phyloP scores from a whole-genome alignment of 2,888 invertebrate species.

The Hetaerina titia region DNA sequence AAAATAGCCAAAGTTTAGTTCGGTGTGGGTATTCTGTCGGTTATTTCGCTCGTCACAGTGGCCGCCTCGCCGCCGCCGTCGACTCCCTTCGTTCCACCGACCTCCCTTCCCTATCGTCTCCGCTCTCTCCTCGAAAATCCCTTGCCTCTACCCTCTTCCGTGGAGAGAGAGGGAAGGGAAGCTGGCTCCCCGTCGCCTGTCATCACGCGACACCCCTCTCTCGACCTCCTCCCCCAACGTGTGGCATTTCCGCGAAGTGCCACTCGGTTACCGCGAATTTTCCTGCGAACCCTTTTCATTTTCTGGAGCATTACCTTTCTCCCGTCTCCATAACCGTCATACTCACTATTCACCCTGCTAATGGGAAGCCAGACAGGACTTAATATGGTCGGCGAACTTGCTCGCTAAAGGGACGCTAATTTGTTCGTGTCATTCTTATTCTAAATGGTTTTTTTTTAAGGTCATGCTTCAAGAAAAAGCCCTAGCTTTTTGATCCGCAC shows the following conservation, averaged over 20 bases:
- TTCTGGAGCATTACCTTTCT: neutral
- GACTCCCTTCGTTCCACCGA: neutral
- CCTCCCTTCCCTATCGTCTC: conserved; percentile 46
- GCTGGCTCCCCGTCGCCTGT: neutral
- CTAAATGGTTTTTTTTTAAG: no score
- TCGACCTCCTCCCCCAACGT: neutral
- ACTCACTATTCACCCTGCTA: conserved; percentile 13
- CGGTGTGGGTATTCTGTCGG: neutral
- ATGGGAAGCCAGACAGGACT: conserved; percentile 8
- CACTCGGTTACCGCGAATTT: neutral
- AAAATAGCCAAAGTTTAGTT: neutral
- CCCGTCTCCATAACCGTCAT: neutral
- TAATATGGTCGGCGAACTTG: neutral
- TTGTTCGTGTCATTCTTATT: neutral
- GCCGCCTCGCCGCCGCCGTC: no score
- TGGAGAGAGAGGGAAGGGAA: neutral
- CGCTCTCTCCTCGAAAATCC: conserved; percentile 68
- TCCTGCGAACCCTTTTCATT: neutral
- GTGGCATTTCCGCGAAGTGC: neutral
- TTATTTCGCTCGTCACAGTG: no score
- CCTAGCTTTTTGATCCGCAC: no score
- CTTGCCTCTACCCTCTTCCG: neutral
- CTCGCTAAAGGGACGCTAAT: neutral
- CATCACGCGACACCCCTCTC: neutral
- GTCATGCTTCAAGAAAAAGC: no score